A percentile compares a stretch with the other conserved stretches of the same genome.
These are phyloP conservation scores for Molossus alvarezi DNA, from an alignment of 2,797 vertebrate species.

Conservation along the genomic window DNA sequence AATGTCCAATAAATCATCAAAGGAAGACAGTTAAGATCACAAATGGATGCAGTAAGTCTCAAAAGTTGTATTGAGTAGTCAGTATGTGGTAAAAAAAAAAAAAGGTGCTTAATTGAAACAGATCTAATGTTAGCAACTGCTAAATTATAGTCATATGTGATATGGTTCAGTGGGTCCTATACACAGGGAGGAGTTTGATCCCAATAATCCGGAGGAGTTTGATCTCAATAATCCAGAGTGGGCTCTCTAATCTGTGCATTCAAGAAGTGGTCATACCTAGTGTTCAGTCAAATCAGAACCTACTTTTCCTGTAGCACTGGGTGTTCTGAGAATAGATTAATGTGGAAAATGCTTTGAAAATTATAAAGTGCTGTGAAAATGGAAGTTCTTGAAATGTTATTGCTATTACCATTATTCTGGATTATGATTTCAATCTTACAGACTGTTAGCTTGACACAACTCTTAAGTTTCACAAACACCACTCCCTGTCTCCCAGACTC, in stretches of 20 bases:
- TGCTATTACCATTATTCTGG: neutral
- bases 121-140: neutral
- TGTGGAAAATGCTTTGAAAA: conserved; percentile 47
- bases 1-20: neutral
- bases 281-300: neutral
- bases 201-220: neutral
- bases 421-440: neutral
- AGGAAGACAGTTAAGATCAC: neutral
- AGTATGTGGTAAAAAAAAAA: neutral
- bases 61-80: neutral
- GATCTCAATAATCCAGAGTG: neutral
- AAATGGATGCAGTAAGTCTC: neutral
- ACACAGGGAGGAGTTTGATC: neutral
- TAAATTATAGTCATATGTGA: neutral
- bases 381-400: neutral
- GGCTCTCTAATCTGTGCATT: neutral
- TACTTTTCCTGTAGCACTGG: neutral
- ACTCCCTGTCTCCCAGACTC: neutral
- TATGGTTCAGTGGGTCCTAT: neutral
- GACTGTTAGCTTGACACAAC: neutral
- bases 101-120: conserved; percentile 21
- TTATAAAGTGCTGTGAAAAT: neutral
- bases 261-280: conserved; percentile 3
- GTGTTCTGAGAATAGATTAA: neutral
- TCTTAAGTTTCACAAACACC: conserved; percentile 20